phyloP scores from a whole-genome alignment of 2,797 vertebrate species.

The Anguilla obscura region DNA sequence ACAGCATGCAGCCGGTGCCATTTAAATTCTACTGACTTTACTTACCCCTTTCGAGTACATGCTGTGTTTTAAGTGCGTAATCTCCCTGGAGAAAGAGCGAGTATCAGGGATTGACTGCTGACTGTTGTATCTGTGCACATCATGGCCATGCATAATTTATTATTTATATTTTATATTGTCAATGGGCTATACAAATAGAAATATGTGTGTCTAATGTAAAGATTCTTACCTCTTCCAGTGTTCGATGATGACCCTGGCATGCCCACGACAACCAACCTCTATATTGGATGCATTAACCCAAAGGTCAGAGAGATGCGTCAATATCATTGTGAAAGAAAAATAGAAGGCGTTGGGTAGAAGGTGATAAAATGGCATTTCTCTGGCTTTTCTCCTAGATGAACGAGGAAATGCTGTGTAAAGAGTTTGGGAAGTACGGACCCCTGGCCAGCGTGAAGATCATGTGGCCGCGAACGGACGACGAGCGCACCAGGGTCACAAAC shows the following conservation, averaged over 20 bases:
- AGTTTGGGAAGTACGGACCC: conserved; percentile 80
- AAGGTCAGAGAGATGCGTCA: conserved; percentile 63
- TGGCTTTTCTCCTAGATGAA: conserved; percentile 70
- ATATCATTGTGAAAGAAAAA: not conserved
- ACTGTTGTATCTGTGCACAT: not conserved
- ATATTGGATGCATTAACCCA: conserved; percentile 80
- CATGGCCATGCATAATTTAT: not conserved
- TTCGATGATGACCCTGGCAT: conserved; percentile 76
- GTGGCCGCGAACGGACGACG: conserved; percentile 82
- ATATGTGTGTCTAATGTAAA: not conserved
- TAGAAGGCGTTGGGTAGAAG: not conserved
- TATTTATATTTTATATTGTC: not conserved
- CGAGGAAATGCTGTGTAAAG: conserved; percentile 81
- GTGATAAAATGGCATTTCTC: not conserved
- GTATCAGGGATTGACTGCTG: not conserved
- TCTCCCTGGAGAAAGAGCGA: not conserved
- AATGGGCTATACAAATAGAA: not conserved
- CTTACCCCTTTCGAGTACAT: not conserved
- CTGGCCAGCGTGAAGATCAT: conserved; percentile 83
- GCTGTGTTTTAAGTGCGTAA: not conserved
- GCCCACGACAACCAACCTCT: conserved; percentile 79
- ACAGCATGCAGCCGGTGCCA: not conserved
- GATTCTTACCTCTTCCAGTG: conserved; percentile 50
- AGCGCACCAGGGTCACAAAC: conserved; percentile 75
- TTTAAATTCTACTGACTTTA: not conserved